A percentile compares a stretch with the other conserved stretches of the same genome.
Evolutionary conservation across 2,888 invertebrate genomes (phyloP).

Genomic region (Tipula lateralis): DNA sequence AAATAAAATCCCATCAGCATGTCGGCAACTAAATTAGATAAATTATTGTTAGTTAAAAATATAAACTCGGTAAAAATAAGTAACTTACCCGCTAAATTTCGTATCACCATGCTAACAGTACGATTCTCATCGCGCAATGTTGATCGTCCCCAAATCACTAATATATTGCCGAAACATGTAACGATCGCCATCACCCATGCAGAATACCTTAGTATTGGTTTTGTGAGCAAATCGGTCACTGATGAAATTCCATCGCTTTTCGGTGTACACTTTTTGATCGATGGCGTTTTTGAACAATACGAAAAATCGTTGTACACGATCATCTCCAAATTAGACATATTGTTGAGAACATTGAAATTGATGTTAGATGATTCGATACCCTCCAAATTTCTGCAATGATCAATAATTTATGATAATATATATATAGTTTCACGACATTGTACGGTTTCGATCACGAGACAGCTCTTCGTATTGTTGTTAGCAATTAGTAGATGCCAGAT

Average conservation of each 20-base stretch:
- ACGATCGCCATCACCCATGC: slow-evolving; percentile 60
- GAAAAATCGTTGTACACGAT: slow-evolving; percentile 60
- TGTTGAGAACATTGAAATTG: slow-evolving; percentile 51
- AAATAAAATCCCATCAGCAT: slow-evolving; percentile 65
- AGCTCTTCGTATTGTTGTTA: too few relatives aligned
- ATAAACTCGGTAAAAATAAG: not conserved
- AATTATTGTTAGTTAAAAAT: not conserved
- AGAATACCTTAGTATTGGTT: slow-evolving; percentile 54
- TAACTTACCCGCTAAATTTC: slow-evolving; percentile 53
- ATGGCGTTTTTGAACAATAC: slow-evolving; percentile 58
- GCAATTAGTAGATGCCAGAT: too few relatives aligned
- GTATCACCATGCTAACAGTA: slow-evolving; percentile 59
- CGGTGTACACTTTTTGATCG: slow-evolving; percentile 56
- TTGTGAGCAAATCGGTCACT: slow-evolving; percentile 54
- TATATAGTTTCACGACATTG: too few relatives aligned
- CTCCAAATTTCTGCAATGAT: slow-evolving; percentile 50
- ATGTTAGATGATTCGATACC: slow-evolving; percentile 53
- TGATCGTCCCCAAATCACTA: slow-evolving; percentile 59
- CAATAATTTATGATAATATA: too few relatives aligned
- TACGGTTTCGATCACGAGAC: too few relatives aligned
- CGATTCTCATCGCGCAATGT: slow-evolving; percentile 58
- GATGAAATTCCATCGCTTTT: slow-evolving; percentile 61
- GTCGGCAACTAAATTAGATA: slow-evolving; percentile 61
- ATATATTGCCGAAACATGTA: slow-evolving; percentile 58
- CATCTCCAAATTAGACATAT: slow-evolving; percentile 51